phyloP scores from a whole-genome alignment of 2,113 vertebrate genomes.

The Laticauda colubrina region DNA sequence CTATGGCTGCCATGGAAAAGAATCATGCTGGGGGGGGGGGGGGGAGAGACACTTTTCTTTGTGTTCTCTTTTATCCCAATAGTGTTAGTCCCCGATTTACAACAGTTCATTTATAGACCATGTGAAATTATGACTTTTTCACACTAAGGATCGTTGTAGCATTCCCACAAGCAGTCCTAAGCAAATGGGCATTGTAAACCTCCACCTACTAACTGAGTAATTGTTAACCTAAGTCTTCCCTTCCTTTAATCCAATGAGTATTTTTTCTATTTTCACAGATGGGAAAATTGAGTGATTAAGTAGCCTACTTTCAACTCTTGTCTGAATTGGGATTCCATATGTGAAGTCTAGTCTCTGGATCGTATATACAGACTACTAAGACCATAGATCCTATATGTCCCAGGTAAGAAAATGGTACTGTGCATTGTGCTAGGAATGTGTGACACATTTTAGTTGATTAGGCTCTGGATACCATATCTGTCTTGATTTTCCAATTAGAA shows the following conservation, averaged over 20 bases:
- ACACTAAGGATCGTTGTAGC: background rate
- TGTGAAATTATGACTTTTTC: background rate
- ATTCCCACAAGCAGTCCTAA: background rate
- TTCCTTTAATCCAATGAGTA: conserved; percentile 26
- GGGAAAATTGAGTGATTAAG: conserved; percentile 54
- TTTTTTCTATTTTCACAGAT: conserved; percentile 55
- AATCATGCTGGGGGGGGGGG: background rate
- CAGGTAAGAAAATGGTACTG: conserved; percentile 50
- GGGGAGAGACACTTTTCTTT: background rate
- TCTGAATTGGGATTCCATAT: background rate
- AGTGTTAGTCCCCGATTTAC: too few relatives aligned
- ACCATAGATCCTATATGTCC: conserved; percentile 48
- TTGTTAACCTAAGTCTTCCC: background rate
- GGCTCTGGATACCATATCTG: background rate
- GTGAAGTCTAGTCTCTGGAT: conserved; percentile 16
- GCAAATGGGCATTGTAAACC: conserved; percentile 18
- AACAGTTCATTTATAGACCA: too few relatives aligned
- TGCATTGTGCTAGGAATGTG: background rate
- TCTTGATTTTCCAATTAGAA: background rate
- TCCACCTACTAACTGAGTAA: conserved; percentile 35
- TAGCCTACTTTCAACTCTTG: conserved; percentile 22
- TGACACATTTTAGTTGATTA: background rate
- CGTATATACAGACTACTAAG: conserved; percentile 54
- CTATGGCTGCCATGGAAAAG: background rate
- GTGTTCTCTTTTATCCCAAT: background rate